Evolutionary conservation across 2,797 vertebrate genomes (phyloP).

Genomic region (Falco berigora): DNA sequence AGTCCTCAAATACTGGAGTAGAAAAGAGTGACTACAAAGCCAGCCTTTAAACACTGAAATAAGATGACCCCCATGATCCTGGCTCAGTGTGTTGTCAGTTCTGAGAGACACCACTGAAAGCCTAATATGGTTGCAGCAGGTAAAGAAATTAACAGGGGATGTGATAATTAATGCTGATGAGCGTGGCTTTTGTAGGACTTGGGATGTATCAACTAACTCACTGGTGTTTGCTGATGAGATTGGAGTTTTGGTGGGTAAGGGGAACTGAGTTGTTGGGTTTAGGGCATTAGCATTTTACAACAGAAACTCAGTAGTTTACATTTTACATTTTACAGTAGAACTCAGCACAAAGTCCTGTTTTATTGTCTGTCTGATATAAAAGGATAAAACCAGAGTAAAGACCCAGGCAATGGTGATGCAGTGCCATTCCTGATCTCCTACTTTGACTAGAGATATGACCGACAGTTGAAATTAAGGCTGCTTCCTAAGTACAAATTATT

Average conservation of each 20-base stretch:
- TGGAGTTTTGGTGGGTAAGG: not conserved
- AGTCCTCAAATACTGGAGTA: not conserved
- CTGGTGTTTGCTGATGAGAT: not conserved
- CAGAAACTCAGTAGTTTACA: not conserved
- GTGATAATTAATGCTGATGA: not conserved
- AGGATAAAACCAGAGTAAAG: not conserved
- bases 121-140: not conserved
- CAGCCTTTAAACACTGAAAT: not conserved
- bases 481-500: not conserved
- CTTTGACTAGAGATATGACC: not conserved
- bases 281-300: not conserved
- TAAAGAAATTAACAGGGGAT: not conserved
- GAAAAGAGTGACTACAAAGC: not conserved
- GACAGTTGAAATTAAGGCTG: not conserved
- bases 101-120: not conserved
- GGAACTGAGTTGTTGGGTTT: not conserved
- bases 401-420: not conserved
- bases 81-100: not conserved
- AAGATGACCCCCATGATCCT: not conserved
- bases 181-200: not conserved
- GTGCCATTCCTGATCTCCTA: not conserved
- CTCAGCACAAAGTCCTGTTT: rapidly evolving
- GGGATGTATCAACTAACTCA: not conserved
- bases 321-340: not conserved
- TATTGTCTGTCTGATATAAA: not conserved